Evolutionary conservation across 2,113 vertebrate species (phyloP), one percentile per base, ranked within the genome.

Genomic region (Microcebus lehilahytsara): DNA sequence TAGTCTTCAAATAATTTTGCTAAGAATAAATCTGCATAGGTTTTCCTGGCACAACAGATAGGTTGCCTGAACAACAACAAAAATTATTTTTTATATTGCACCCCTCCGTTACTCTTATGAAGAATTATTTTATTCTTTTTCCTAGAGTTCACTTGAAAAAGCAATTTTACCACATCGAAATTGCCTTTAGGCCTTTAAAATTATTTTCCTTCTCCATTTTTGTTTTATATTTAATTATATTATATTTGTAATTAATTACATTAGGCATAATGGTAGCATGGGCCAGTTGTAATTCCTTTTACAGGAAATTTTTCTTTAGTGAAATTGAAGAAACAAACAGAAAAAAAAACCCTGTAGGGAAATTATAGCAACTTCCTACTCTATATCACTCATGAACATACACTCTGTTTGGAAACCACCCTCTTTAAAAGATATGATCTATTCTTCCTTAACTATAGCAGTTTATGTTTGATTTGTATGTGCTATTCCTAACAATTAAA

Each of bases 401-500:
- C 91, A 89, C 67, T 92, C 67, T 94, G 72, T 89, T 94, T 97
- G 69, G 95, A 96, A 98, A 96, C 75, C 90, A 96, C 90, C 83
- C 80, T 53, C 79, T 81, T 80, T 86, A 60, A 93, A 94, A 95
- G 86, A 97, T 90, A 96, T 0, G 25, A 93, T 97, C 96, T 97
- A 40, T 74, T 93, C 64, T 96, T 85, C 79, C 34, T 66, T 30
- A 62, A 90, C 89, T 93, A 89, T 81, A 53, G 84, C n/a, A 56
- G 37, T 64, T 42, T 69, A 32, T 51, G 37, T 72, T 97, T 84
- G 69, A 85, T 96, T 97, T 98, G 91, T 89, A 77, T 92, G 75
- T 95, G 83, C 95, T 96, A 93, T 86, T 89, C 89, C 98, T 97
- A 96, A 98, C 97, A 98, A 98, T 97, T 88, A 97, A 97, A 97